Percentiles rank a stretch among this genome's conserved stretches.
Conservation (phyloP, 1,140 invertebrate genomes). For the Radopholus similis region DNA sequence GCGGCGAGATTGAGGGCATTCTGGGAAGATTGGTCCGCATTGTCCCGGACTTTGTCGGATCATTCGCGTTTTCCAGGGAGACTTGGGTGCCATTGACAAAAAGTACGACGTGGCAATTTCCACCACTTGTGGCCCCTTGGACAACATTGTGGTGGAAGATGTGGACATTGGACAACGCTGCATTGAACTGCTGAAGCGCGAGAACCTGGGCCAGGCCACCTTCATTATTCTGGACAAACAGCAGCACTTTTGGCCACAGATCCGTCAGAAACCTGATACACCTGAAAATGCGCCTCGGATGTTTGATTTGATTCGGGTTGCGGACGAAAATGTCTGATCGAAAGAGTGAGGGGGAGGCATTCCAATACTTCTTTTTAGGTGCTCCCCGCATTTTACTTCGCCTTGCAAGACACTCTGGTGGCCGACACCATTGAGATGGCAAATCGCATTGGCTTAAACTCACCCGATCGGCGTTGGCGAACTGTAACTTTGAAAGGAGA, state of each 20-base stretch:
- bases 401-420: slow-evolving; percentile 80
- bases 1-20: slow-evolving; percentile 76
- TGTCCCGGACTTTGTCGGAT: no score
- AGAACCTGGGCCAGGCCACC: slow-evolving; percentile 67
- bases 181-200: slow-evolving; percentile 75
- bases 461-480: slow-evolving; percentile 68
- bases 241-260: slow-evolving; percentile 47
- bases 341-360: no score
- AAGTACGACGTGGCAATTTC: slow-evolving; percentile 94
- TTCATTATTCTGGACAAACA: slow-evolving; percentile 69
- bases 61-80: slow-evolving; percentile 72
- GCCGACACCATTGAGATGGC: slow-evolving; percentile 82
- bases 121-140: slow-evolving; percentile 78
- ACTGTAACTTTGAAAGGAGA: slow-evolving; percentile 87
- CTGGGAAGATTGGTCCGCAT: slow-evolving; percentile 76
- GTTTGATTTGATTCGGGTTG: slow-evolving; percentile 80
- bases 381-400: slow-evolving; percentile 83
- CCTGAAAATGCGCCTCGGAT: slow-evolving; percentile 81
- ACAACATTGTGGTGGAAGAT: slow-evolving; percentile 86
- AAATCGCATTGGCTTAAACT: slow-evolving; percentile 78
- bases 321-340: slow-evolving; percentile 68
- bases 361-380: slow-evolving; percentile 62
- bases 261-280: slow-evolving; percentile 54
- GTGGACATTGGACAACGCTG: slow-evolving; percentile 78
- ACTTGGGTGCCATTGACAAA: slow-evolving; percentile 86